Percentiles rank a stretch among this genome's conserved stretches.
These are phyloP conservation scores for Etheostoma cragini DNA, from an alignment of 2,113 vertebrate genomes.

Conservation along the genomic window DNA sequence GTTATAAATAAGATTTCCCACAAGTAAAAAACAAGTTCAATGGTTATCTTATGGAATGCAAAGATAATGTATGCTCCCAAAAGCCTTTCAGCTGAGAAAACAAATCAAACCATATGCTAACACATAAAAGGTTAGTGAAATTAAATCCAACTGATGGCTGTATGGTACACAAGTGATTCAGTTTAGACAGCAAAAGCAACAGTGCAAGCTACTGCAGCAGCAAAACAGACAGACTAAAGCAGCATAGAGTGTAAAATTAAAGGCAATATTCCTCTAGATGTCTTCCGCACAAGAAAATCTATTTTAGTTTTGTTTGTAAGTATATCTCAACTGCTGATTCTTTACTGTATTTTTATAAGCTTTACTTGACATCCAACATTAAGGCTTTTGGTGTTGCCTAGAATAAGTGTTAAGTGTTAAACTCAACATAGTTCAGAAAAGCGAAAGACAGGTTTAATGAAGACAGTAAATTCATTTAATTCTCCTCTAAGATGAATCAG, in stretches of 20 bases:
- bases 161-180: slow-evolving; percentile 15
- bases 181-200: slow-evolving; percentile 32
- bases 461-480: background rate
- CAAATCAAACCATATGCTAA: slow-evolving; percentile 28
- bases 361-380: slow-evolving; percentile 10
- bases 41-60: slow-evolving; percentile 39
- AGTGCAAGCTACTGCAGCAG: slow-evolving; percentile 30
- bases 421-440: slow-evolving; percentile 13
- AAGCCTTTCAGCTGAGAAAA: slow-evolving; percentile 33
- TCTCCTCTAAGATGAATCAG: background rate
- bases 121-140: slow-evolving; percentile 15
- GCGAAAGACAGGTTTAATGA: background rate
- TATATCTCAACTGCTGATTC: background rate
- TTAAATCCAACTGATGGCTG: slow-evolving; percentile 24
- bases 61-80: slow-evolving; percentile 11
- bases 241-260: background rate
- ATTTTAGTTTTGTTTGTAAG: background rate
- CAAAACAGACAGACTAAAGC: slow-evolving; percentile 16
- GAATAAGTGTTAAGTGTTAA: slow-evolving; percentile 37
- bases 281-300: background rate
- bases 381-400: slow-evolving; percentile 33
- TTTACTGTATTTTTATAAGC: background rate
- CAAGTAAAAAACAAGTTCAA: slow-evolving; percentile 6
- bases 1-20: slow-evolving; percentile 16
- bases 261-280: background rate